A percentile compares a stretch with the other conserved stretches of the same genome.
Evolutionary conservation across 2,888 invertebrate species (phyloP).

Genomic region (Saturnia japonica): DNA sequence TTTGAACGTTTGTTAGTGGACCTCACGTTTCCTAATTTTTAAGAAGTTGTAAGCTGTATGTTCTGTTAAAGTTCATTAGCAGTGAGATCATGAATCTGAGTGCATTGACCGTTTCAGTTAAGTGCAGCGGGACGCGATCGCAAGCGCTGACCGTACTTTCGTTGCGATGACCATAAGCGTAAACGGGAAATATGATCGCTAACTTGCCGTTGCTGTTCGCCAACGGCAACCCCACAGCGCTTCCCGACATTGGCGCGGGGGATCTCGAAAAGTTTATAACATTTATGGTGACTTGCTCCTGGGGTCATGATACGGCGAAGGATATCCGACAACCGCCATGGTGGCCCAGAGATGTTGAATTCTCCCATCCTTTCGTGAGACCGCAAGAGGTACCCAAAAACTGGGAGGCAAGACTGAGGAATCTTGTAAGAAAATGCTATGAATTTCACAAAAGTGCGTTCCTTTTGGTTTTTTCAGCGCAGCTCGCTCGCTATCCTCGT

Average conservation of each 20-base stretch:
- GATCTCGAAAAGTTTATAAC: conserved; percentile 87
- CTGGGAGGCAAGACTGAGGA: conserved; percentile 84
- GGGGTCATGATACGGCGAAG: conserved; percentile 83
- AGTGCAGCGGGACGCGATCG: conserved; percentile 57
- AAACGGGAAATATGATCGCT: conserved; percentile 84
- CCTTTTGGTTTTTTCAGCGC: conserved; percentile 86
- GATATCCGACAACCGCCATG: conserved; percentile 84
- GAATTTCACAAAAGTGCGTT: conserved; percentile 87
- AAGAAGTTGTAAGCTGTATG: conserved; percentile 39
- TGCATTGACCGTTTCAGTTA: conserved; percentile 63
- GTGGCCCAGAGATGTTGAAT: conserved; percentile 86
- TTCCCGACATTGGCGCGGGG: conserved; percentile 83
- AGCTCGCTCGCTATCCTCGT: conserved; percentile 84
- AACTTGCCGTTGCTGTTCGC: conserved; percentile 87
- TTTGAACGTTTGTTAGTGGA: conserved; percentile 50
- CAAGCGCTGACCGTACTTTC: conserved; percentile 64
- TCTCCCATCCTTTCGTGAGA: conserved; percentile 84
- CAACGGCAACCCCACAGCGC: conserved; percentile 86
- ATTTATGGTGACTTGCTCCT: conserved; percentile 89
- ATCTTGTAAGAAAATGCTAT: conserved; percentile 86
- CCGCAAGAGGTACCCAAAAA: conserved; percentile 71
- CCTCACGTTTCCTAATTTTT: conserved; percentile 19
- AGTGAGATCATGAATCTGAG: conserved; percentile 50
- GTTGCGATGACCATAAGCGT: conserved; percentile 74
- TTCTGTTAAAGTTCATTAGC: conserved; percentile 43